Percentiles rank a stretch among this genome's conserved stretches.
Evolutionary conservation across 1,140 invertebrate genomes (phyloP).

Genomic region (Halictus rubicundus): DNA sequence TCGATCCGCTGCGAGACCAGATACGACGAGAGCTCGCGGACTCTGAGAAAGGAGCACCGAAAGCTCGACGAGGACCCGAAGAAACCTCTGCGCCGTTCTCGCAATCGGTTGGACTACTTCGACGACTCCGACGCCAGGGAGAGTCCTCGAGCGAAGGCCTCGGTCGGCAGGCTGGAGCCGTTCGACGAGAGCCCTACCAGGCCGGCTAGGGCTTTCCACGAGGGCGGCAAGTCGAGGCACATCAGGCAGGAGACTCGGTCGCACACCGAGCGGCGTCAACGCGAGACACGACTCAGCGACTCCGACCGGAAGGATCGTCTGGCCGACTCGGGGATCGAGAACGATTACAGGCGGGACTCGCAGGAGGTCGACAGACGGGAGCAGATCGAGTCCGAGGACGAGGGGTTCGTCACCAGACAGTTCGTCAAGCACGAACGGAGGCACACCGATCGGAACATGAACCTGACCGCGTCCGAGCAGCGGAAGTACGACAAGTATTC

Average conservation of each 20-base stretch:
- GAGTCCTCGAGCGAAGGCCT: constrained; percentile 65
- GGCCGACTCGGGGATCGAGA: constrained; percentile 89
- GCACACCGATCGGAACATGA: constrained; percentile 82
- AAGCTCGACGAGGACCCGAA: constrained; percentile 70
- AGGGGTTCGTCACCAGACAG: constrained; percentile 83
- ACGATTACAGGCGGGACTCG: constrained; percentile 87
- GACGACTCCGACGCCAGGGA: constrained; percentile 74
- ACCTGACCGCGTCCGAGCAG: constrained; percentile 70
- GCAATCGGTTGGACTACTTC: constrained; percentile 73
- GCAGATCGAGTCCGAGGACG: constrained; percentile 82
- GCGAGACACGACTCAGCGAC: constrained; percentile 74
- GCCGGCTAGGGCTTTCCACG: constrained; percentile 73
- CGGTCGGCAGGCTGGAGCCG: constrained; percentile 62
- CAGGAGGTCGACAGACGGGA: constrained; percentile 81
- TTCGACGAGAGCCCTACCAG: constrained; percentile 70
- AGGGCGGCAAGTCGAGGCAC: constrained; percentile 72
- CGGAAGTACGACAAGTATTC: constrained; percentile 81
- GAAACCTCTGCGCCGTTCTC: constrained; percentile 71
- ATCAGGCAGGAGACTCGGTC: constrained; percentile 68
- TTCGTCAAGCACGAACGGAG: constrained; percentile 85
- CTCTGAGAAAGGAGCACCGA: constrained; percentile 65
- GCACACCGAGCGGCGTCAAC: constrained; percentile 67
- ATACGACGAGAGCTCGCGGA: constrained; percentile 66
- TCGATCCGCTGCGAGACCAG: constrained; percentile 70
- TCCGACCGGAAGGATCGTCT: constrained; percentile 82